Evolutionary conservation across 2,113 vertebrate genomes (phyloP).

Genomic region (Heterochromis multidens): DNA sequence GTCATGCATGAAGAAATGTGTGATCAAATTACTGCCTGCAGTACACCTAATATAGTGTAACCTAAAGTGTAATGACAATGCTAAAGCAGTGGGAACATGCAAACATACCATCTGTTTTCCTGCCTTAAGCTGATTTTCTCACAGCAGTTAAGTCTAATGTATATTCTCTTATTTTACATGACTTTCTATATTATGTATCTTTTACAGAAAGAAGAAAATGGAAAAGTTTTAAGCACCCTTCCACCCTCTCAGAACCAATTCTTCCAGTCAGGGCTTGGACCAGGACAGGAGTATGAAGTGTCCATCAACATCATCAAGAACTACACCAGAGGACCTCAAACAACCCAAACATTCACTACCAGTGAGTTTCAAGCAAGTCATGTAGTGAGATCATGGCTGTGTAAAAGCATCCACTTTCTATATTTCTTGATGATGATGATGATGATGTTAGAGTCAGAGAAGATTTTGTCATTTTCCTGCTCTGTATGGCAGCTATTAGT

Average conservation of each 20-base stretch:
- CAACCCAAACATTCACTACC: constrained; percentile 81
- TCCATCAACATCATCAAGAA: constrained; percentile 88
- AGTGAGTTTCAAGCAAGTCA: constrained; percentile 75
- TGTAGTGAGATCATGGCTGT: neutral
- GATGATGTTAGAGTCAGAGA: neutral
- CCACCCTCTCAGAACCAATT: constrained; percentile 81
- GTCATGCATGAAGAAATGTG: neutral
- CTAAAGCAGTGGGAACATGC: neutral
- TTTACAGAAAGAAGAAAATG: constrained; percentile 91
- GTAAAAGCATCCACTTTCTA: neutral
- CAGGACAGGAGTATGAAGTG: constrained; percentile 92
- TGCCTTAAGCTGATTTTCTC: neutral
- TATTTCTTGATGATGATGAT: neutral
- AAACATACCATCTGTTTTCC: neutral
- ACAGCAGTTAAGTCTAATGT: neutral
- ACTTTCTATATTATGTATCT: neutral
- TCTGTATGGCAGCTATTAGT: neutral
- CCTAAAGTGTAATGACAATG: neutral
- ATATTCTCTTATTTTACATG: neutral
- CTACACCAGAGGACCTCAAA: constrained; percentile 83
- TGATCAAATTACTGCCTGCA: neutral
- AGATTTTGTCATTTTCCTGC: neutral
- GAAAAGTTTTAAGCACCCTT: constrained; percentile 82
- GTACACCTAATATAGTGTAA: neutral
- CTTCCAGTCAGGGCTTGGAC: constrained; percentile 85